These are phyloP conservation scores for Furnarius figulus DNA, from an alignment of 2,113 vertebrate species.

Conservation along the genomic window DNA sequence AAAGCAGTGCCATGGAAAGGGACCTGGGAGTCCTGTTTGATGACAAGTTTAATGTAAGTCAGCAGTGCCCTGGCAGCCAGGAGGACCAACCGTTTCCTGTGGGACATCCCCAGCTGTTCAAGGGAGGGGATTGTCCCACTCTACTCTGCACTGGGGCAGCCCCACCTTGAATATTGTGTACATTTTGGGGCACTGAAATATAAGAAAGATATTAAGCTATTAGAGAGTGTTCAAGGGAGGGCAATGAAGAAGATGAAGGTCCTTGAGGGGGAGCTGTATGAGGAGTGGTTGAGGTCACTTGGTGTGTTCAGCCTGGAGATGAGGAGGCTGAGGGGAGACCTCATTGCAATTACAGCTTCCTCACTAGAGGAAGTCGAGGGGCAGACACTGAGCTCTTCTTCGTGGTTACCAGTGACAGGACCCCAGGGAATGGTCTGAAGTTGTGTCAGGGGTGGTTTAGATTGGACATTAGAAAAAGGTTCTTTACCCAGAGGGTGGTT, in stretches of 20 bases:
- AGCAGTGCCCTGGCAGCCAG: neutral
- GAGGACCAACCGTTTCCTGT: neutral
- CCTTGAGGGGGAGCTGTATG: neutral
- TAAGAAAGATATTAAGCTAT: neutral
- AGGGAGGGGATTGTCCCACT: neutral
- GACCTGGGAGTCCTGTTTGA: neutral
- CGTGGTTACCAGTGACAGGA: neutral
- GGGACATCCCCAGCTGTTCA: rapidly evolving
- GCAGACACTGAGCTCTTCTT: neutral
- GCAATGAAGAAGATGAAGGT: neutral
- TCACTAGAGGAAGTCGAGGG: neutral
- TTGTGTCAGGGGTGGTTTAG: neutral
- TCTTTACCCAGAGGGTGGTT: neutral
- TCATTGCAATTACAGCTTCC: neutral
- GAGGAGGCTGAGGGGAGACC: neutral
- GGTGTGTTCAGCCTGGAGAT: neutral
- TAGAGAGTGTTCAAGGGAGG: neutral
- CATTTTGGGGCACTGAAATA: neutral
- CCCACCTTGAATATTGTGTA: neutral
- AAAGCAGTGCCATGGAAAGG: neutral
- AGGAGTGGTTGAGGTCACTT: neutral
- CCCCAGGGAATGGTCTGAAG: neutral
- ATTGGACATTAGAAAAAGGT: neutral
- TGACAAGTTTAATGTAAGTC: neutral
- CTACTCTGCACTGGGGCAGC: neutral